Evolutionary conservation across 2,113 vertebrate species (phyloP).

Genomic region (Eudyptes chrysolophus): DNA sequence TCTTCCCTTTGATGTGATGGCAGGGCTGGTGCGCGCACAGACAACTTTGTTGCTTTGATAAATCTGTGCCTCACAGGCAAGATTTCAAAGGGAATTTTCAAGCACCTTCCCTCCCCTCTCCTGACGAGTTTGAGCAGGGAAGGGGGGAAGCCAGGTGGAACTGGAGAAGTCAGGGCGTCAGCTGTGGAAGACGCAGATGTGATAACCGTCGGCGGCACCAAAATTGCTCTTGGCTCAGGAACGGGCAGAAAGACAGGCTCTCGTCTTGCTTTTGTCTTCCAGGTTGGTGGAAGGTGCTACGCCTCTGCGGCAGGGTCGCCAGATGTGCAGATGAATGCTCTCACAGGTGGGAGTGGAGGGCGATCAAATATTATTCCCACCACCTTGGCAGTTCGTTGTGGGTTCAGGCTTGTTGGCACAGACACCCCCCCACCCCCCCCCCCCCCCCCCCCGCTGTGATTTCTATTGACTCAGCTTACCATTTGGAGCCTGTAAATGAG

Average conservation of each 20-base stretch:
- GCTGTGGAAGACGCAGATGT: background rate
- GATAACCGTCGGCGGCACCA: background rate
- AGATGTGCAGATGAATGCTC: background rate
- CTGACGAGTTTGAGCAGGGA: background rate
- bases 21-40: constrained; percentile 12
- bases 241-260: background rate
- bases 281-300: background rate
- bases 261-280: background rate
- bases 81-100: constrained; percentile 73
- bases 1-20: constrained; percentile 59
- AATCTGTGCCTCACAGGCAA: constrained; percentile 61
- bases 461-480: background rate
- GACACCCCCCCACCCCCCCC: background rate
- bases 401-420: background rate
- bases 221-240: background rate
- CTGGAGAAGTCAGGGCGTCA: background rate
- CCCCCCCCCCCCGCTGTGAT: background rate
- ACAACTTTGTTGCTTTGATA: constrained; percentile 57
- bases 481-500: background rate
- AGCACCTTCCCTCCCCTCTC: constrained; percentile 23
- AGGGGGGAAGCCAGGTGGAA: background rate
- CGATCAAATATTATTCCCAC: background rate
- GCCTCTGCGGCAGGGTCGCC: background rate
- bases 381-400: background rate
- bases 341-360: background rate